Percentiles rank a stretch among this genome's conserved stretches.
Evolutionary conservation across 2,113 vertebrate species (phyloP).

Genomic region (Hypocryptadius cinnamomeus): DNA sequence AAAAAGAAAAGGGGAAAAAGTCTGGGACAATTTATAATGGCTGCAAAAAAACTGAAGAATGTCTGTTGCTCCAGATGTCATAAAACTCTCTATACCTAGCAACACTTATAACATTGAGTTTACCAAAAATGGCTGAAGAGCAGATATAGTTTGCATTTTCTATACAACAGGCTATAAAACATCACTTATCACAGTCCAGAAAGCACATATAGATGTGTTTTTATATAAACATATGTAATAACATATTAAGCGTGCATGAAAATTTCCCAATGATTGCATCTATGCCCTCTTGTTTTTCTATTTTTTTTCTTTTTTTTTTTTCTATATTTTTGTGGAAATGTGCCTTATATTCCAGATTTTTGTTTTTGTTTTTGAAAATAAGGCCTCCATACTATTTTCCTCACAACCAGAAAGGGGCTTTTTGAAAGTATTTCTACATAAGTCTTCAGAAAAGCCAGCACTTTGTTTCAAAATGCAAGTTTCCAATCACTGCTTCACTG

Average conservation of each 20-base stretch:
- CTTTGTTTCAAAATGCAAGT: slow-evolving; percentile 68
- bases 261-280: slow-evolving; percentile 83
- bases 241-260: slow-evolving; percentile 99
- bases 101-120: slow-evolving; percentile 97
- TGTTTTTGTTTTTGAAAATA: slow-evolving; percentile 76
- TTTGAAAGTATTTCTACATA: slow-evolving; percentile 78
- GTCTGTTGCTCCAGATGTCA: slow-evolving; percentile 82
- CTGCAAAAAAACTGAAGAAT: slow-evolving; percentile 79
- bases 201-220: slow-evolving; percentile 99
- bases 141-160: slow-evolving; percentile 98
- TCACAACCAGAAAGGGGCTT: slow-evolving; percentile 84
- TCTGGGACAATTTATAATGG: slow-evolving; percentile 75
- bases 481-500: slow-evolving; percentile 71
- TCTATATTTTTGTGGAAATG: slow-evolving; percentile 71
- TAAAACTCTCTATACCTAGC: slow-evolving; percentile 97
- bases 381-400: slow-evolving; percentile 84
- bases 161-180: slow-evolving; percentile 99
- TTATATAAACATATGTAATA: slow-evolving; percentile 99
- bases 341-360: slow-evolving; percentile 84
- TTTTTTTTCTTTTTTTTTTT: slow-evolving; percentile 41
- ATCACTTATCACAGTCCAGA: slow-evolving; percentile 99
- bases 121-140: slow-evolving; percentile 96
- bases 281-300: slow-evolving; percentile 71
- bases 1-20: slow-evolving; percentile 32
- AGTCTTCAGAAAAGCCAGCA: slow-evolving; percentile 81